Base-by-base conservation (phyloP, 2,888 invertebrate species). In the Lochmaea crataegi region DNA sequence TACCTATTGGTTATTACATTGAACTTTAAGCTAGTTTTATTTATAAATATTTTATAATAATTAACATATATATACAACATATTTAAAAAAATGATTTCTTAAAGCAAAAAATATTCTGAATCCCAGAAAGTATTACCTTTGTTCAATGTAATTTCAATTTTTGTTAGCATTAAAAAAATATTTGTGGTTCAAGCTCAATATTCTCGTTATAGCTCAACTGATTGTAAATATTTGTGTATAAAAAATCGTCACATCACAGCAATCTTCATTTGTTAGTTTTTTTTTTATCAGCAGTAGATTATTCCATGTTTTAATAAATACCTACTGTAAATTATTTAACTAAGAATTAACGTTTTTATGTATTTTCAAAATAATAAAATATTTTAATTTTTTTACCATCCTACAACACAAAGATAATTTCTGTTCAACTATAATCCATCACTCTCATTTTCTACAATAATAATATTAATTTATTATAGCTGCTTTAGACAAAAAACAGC, bases 131-230 rank as follows among this genome's bases (percentile, higher is more conserved):
- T 61, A 48, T 68, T 66, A 66, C 38, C 68, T 68, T 69, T 71
- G 41, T 73, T 66, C 41, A 18, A 26, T 16, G 51, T 65, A 71
- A 68, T 41, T 51, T 68, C 18, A 45, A 12, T 69, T 51, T 64
- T 70, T 38, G 58, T 67, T 74, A 76, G 67, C 60, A 61, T 73
- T 75, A 68, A 67, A 61, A 73, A 76, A 73, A 69, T 68, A 61
- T 74, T 74, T 78, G 78, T 78, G 79, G 79, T 79, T 80, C 76
- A 79, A 79, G 81, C 81, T 81, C 81, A 81, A 81, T 76, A 78
- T 80, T 81, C 80, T 80, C 80, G 79, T 81, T 78, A 79, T 79
- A 81, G 80, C 79, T 80, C 79, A 80, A 79, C 74, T 74, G 64
- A 77, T 75, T 80, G 79, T 80, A 79, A 75, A 80, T 80, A 78